Evolutionary conservation across 1,140 invertebrate genomes (phyloP), one percentile per base, ranked within the genome.

Genomic region (Pissodes strobi): DNA sequence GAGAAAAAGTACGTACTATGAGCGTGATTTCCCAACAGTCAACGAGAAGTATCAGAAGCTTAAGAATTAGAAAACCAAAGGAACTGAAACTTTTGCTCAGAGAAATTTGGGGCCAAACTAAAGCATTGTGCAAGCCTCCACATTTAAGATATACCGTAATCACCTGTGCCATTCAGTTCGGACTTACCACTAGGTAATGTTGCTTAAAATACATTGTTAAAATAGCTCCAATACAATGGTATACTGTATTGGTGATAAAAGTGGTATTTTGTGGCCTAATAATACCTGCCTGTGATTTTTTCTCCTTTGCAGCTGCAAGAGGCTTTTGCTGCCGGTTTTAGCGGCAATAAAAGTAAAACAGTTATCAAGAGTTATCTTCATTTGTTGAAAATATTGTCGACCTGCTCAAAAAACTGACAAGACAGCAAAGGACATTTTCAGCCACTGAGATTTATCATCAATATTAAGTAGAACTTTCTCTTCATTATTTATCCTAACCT

Each of bases 81-180:
- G 87, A 88, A 68, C 71, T 89, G 12, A 86, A 85, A 69, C 78
- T 86, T 10, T 76, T 89, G 2, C 78, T 87, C 62, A 77, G 75
- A 25, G 87, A 88, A 72, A 86, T 88, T 69, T 86, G 85, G 83
- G 80, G 81, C 34, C 84, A 88, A 68, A 89, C 88, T 10, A 86
- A 85, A 67, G 82, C 85, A 3, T 78, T 90, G 4, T 89, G 87
- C 75, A 85, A 81, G 67, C 82, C 86, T 2, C 88, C 88, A 1
- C 86, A 89, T 77, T 79, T 88, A 39, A 84, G 83, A 69, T 88
- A 88, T 70, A 90, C 88, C 5, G 71, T 87, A n/a, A 80, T 90
- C 19, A 87, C 88, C 1, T 90, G 88, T 72, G 79, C 84, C 1
- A 89, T 90, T 69, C 88, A 90, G 72, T 89, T 90, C 69, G 87